phyloP scores from a whole-genome alignment of 1,140 invertebrate species.

The Ericerus pela region DNA sequence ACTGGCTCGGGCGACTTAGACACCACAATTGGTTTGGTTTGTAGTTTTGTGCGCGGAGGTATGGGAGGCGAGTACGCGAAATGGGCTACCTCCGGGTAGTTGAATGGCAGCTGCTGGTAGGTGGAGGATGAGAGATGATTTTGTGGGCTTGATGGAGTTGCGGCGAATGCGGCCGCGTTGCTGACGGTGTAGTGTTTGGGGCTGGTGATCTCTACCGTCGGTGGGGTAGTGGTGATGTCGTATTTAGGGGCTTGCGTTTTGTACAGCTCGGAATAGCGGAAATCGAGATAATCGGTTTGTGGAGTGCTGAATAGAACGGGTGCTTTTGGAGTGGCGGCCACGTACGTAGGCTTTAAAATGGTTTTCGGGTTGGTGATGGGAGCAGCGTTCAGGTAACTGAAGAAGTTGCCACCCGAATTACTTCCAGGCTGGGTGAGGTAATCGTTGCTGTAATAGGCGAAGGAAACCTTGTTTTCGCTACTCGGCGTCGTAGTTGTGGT shows the following conservation, averaged over 20 bases:
- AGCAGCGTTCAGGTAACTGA: no score
- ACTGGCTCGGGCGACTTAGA: neutral
- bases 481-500: neutral
- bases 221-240: neutral
- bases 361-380: no score
- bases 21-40: neutral
- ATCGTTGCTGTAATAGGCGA: neutral
- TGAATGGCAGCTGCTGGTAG: neutral
- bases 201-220: neutral
- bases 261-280: neutral
- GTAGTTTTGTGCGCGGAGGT: no score
- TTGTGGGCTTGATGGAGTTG: neutral
- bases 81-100: neutral
- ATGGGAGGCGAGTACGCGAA: neutral
- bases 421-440: no score
- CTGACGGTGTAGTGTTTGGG: neutral
- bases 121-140: neutral
- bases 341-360: no score
- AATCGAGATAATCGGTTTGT: neutral
- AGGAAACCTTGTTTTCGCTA: neutral
- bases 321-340: neutral
- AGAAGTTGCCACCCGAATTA: no score
- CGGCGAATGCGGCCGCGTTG: neutral
- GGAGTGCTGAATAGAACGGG: neutral
- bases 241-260: constrained; percentile 4